phyloP scores from a whole-genome alignment of 2,888 invertebrate species.

The Ethmia dodecea region DNA sequence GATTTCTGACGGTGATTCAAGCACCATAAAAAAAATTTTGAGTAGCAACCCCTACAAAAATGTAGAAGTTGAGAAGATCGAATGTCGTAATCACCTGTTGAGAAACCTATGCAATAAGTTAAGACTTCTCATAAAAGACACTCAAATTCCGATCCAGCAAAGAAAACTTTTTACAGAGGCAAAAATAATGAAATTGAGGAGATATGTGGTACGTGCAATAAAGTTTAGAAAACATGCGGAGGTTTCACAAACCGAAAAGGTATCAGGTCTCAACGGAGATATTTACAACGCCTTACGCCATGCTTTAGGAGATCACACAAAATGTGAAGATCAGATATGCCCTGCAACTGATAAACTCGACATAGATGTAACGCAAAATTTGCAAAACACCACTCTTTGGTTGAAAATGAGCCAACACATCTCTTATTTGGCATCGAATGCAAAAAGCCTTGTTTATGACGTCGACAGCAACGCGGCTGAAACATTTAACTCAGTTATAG shows the following conservation, averaged over 20 bases:
- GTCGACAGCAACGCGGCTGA: too few species aligned
- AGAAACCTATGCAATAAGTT: conserved; percentile 6
- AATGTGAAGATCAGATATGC: too few species aligned
- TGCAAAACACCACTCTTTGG: too few species aligned
- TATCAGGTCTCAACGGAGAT: neutral
- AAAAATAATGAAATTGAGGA: conserved; percentile 1
- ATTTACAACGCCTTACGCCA: neutral
- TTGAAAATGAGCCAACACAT: too few species aligned
- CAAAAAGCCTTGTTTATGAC: too few species aligned
- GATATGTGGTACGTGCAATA: neutral
- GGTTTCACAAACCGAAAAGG: neutral
- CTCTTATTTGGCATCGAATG: too few species aligned
- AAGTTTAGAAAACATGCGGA: neutral
- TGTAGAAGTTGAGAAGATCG: conserved; percentile 4
- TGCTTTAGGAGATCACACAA: conserved; percentile 1
- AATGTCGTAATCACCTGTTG: conserved; percentile 8
- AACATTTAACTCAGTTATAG: too few species aligned
- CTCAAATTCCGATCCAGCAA: conserved; percentile 2
- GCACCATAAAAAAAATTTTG: conserved; percentile 2
- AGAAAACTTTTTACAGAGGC: neutral
- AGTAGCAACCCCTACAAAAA: neutral
- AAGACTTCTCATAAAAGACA: conserved; percentile 4
- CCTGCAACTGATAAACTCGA: too few species aligned
- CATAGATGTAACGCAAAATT: too few species aligned
- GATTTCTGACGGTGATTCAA: conserved; percentile 15